phyloP scores from a whole-genome alignment of 2,888 invertebrate genomes.

The Gymnosoma rotundatum region DNA sequence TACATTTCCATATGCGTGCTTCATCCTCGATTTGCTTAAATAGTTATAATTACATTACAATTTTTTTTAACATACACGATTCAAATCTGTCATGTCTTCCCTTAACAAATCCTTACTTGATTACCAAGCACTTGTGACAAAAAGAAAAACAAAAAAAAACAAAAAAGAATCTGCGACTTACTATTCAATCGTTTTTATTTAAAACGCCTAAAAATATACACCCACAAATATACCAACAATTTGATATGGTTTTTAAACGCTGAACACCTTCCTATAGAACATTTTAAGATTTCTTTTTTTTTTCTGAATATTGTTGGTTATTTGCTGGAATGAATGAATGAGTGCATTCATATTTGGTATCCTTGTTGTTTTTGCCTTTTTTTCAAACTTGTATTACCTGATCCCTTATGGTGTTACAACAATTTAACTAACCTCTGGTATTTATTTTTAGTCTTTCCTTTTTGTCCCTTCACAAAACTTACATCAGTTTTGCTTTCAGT shows the following conservation, averaged over 20 bases:
- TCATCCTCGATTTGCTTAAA: conserved; percentile 5
- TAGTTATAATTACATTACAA: conserved; percentile 19
- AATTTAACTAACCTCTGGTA: conserved; percentile 58
- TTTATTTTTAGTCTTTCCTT: conserved; percentile 39
- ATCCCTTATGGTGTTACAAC: conserved; percentile 54
- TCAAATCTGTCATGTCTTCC: conserved; percentile 9
- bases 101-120: conserved; percentile 27
- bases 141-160: conserved; percentile 6
- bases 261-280: conserved; percentile 14
- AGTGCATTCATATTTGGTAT: conserved; percentile 48
- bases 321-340: conserved; percentile 37
- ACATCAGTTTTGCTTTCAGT: conserved; percentile 12
- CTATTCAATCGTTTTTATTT: conserved; percentile 10
- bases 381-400: conserved; percentile 14
- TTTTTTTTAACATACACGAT: not conserved
- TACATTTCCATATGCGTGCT: conserved; percentile 3
- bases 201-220: conserved; percentile 35
- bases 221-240: conserved; percentile 12
- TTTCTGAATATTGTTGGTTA: conserved; percentile 3
- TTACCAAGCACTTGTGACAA: conserved; percentile 40
- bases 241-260: conserved; percentile 22
- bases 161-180: not conserved
- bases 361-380: conserved; percentile 7
- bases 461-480: conserved; percentile 12
- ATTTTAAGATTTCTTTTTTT: not conserved